Base-by-base conservation (phyloP, 2,888 invertebrate species). In the Stegana nigrithorax region DNA sequence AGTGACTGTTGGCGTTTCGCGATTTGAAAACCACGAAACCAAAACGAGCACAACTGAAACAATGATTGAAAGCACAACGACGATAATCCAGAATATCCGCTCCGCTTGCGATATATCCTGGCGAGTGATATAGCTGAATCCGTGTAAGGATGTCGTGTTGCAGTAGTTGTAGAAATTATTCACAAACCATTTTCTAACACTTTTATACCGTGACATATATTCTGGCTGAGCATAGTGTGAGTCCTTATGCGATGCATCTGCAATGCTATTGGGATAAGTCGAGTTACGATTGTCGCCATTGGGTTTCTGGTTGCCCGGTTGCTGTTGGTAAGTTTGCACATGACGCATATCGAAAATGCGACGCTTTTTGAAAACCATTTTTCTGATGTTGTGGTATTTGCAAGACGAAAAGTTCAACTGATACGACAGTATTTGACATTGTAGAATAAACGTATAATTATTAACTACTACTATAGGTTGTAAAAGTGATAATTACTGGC, bases 101-200 rank as follows among this genome's bases (percentile, higher is more conserved):
- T 91, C 91, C 36, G 83, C 68, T 6, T 80, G 74, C 42, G 87
- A 88, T 25, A 89, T 87, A 42, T 89, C 88, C 32, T 87, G 86
- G 73, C 90, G 88, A 2, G 89, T 89, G 27, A 91, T 89, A 71
- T 91, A 91, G 73, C 89, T 90, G 71, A 90, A 92, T 1, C 92
- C 92, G 73, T 92, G 92, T 58, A 92, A 83, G 65, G 90, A 90
- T 0, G 92, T 92, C 23, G 89, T 88, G 58, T 88, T 87, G 70
- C 91, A 91, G 83, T 91, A 92, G 70, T 90, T 89, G 4, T 81
- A 74, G 17, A 84, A 67, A 62, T 79, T 83, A 0, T 77, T 73
- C 7, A 63, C 47, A 19, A 86, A 75, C 85, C 85, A 85, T 4
- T 69, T 65, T 2, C 64, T 63, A 3, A 81, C 23, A 19, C 26